A percentile compares a stretch with the other conserved stretches of the same genome.
Evolutionary conservation across 2,113 vertebrate species (phyloP).

Genomic region (Gadus macrocephalus): DNA sequence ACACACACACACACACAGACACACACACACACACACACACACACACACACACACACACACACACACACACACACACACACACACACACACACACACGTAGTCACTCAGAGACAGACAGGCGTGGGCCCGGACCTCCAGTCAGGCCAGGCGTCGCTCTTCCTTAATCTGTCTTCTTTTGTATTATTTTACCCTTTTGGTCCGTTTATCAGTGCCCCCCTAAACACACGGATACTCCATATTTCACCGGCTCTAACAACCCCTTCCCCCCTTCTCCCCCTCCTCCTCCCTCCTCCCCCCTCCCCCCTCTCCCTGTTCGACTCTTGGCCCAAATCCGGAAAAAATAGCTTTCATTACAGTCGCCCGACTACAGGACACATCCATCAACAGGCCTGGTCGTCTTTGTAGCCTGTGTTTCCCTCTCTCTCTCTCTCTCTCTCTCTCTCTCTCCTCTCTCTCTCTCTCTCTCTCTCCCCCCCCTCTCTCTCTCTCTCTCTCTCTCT

Average conservation of each 20-base stretch:
- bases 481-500: slow-evolving; percentile 36
- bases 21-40: no score
- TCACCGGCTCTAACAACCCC: slow-evolving; percentile 62
- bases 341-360: slow-evolving; percentile 76
- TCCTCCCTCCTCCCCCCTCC: slow-evolving; percentile 32
- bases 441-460: slow-evolving; percentile 39
- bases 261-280: no score
- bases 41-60: no score
- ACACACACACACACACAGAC: background rate
- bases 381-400: slow-evolving; percentile 64
- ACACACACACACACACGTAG: slow-evolving; percentile 21
- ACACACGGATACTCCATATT: slow-evolving; percentile 63
- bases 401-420: slow-evolving; percentile 55
- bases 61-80: no score
- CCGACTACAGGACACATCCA: slow-evolving; percentile 72
- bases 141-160: slow-evolving; percentile 12
- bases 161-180: slow-evolving; percentile 48
- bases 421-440: slow-evolving; percentile 51
- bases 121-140: no score
- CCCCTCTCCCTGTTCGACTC: slow-evolving; percentile 52
- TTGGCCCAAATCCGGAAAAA: slow-evolving; percentile 75
- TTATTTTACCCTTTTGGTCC: slow-evolving; percentile 40
- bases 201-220: slow-evolving; percentile 62
- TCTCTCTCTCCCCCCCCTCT: background rate
- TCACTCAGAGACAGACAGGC: no score